phyloP scores from a whole-genome alignment of 2,888 invertebrate species.

The Euplagia quadripunctaria region DNA sequence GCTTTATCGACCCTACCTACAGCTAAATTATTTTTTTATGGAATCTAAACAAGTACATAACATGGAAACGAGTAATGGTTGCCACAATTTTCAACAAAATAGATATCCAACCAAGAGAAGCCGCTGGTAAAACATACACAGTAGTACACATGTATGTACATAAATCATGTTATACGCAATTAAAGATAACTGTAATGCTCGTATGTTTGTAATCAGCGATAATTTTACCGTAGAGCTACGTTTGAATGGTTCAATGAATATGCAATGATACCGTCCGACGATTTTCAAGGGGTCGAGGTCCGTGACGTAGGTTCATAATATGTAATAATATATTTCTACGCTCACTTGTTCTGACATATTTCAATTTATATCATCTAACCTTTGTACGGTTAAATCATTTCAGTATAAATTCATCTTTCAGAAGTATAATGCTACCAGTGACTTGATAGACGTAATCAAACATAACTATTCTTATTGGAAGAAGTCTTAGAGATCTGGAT shows the following conservation, averaged over 20 bases:
- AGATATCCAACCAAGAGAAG: not conserved
- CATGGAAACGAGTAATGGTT: not conserved
- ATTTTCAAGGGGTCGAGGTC: conserved; percentile 1
- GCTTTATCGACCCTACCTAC: too few species aligned
- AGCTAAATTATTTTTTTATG: not conserved
- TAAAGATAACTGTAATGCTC: not conserved
- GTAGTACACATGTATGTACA: not conserved
- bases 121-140: not conserved
- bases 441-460: too few species aligned
- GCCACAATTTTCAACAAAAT: not conserved
- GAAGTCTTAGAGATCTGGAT: not conserved
- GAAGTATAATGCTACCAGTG: too few species aligned
- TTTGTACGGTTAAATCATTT: too few species aligned
- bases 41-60: not conserved
- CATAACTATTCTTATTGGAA: too few species aligned
- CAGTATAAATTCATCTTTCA: too few species aligned
- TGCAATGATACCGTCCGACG: not conserved
- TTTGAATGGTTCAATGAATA: conserved; percentile 8
- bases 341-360: not conserved
- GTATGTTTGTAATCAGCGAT: conserved; percentile 3
- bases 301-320: not conserved
- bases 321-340: not conserved
- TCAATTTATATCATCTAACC: not conserved
- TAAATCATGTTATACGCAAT: conserved; percentile 1
- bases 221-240: not conserved